phyloP scores from a whole-genome alignment of 2,797 vertebrate species.

The Botia kubotai region DNA sequence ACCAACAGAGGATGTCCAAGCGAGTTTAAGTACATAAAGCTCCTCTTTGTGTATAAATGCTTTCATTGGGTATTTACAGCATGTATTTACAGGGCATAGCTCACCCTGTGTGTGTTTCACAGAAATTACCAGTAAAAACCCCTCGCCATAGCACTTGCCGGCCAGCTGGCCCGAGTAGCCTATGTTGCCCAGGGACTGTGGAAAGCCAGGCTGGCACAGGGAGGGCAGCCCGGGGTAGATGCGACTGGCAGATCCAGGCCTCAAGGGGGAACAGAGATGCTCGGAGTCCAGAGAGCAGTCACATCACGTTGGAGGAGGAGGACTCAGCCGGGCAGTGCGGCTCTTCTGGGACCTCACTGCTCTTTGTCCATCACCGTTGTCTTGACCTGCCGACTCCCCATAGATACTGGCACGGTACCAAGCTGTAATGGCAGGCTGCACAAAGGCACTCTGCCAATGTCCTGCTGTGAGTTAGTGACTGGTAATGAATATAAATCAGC shows the following conservation, averaged over 20 bases:
- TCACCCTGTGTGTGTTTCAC: conserved; percentile 35
- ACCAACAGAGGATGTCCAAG: conserved; percentile 26
- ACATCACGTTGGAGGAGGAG: conserved; percentile 45
- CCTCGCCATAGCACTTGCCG: conserved; percentile 47
- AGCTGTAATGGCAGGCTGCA: conserved; percentile 61
- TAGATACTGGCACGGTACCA: conserved; percentile 61
- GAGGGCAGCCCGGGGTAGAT: conserved; percentile 60
- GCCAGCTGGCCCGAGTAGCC: conserved; percentile 62
- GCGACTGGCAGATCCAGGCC: conserved; percentile 63
- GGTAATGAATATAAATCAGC: conserved; percentile 64
- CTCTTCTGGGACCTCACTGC: conserved; percentile 54
- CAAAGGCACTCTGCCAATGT: conserved; percentile 62
- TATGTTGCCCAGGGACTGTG: conserved; percentile 56
- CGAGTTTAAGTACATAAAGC: conserved; percentile 37
- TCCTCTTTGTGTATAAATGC: conserved; percentile 33
- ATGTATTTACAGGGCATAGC: conserved; percentile 20
- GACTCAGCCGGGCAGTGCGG: conserved; percentile 42
- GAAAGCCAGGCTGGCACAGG: conserved; percentile 60
- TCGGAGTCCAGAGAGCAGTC: conserved; percentile 54
- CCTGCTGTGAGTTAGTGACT: conserved; percentile 62
- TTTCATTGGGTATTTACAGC: conserved; percentile 42
- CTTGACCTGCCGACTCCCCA: conserved; percentile 63
- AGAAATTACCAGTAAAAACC: conserved; percentile 60
- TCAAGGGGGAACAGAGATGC: conserved; percentile 52
- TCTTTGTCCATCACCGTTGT: conserved; percentile 60